phyloP scores from a whole-genome alignment of 2,797 vertebrate species.

The Vultur gryphus region DNA sequence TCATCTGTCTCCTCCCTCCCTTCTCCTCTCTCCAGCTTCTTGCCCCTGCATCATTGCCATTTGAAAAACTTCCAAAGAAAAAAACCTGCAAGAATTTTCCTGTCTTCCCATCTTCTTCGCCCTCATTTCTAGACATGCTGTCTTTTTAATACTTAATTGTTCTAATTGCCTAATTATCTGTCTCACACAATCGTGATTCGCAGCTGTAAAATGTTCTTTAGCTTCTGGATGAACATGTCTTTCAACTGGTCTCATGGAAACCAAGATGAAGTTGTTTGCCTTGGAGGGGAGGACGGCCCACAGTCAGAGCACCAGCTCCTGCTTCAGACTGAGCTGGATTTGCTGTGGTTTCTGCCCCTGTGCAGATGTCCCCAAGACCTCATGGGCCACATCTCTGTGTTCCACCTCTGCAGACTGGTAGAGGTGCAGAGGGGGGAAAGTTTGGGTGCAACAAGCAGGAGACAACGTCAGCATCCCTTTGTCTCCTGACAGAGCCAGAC shows the following conservation, averaged over 20 bases:
- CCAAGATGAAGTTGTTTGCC: not conserved
- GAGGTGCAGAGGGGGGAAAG: not conserved
- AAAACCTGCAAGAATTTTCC: not conserved
- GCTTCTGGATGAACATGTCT: not conserved
- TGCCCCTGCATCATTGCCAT: not conserved
- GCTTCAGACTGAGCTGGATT: not conserved
- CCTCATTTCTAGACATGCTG: not conserved
- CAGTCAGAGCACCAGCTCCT: not conserved
- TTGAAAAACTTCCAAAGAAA: not conserved
- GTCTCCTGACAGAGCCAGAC: not conserved
- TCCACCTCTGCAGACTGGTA: not conserved
- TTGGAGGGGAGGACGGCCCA: not conserved
- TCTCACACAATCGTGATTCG: not conserved
- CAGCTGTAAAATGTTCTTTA: not conserved
- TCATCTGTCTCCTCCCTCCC: not conserved
- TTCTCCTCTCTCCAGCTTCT: not conserved
- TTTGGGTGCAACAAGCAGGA: not conserved
- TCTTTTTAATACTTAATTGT: not conserved
- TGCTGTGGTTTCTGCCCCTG: not conserved
- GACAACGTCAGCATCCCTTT: not conserved
- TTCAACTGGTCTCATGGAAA: not conserved
- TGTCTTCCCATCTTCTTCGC: not conserved
- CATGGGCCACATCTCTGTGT: not conserved
- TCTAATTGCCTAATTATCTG: not conserved
- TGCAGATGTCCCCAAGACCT: not conserved